Evolutionary conservation across 2,113 vertebrate genomes (phyloP).

Genomic region (Nannobrachium achirus): DNA sequence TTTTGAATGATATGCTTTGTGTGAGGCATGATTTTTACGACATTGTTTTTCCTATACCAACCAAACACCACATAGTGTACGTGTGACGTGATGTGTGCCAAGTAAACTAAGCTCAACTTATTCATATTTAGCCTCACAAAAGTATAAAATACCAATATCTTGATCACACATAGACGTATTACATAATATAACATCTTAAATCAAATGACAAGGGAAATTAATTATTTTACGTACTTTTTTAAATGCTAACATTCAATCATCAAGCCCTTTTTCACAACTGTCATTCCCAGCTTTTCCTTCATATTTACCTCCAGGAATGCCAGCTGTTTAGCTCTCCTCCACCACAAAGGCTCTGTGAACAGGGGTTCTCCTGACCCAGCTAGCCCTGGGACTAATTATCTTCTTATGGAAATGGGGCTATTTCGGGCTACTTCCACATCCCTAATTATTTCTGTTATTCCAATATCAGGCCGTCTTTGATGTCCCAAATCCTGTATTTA

Average conservation of each 20-base stretch:
- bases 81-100: neutral
- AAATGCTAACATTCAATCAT: conserved; percentile 41
- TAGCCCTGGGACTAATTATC: conserved; percentile 97
- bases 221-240: conserved; percentile 31
- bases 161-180: too few species aligned
- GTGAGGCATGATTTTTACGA: neutral
- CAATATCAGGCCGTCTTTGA: conserved; percentile 96
- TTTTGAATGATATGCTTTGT: conserved; percentile 6
- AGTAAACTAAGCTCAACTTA: too few species aligned
- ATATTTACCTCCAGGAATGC: conserved; percentile 67
- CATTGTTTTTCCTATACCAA: conserved; percentile 8
- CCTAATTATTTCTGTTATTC: conserved; percentile 99
- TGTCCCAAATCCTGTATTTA: conserved; percentile 99
- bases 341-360: conserved; percentile 69
- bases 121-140: too few species aligned
- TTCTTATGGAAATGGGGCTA: conserved; percentile 98
- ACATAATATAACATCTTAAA: too few species aligned
- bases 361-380: conserved; percentile 78
- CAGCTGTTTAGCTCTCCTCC: conserved; percentile 53
- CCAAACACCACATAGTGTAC: conserved; percentile 42
- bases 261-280: conserved; percentile 33
- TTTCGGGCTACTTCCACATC: conserved; percentile 95
- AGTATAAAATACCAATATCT: too few species aligned
- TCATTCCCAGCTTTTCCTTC: conserved; percentile 32
- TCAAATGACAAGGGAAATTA: too few species aligned